Evolutionary conservation across 2,797 vertebrate species (phyloP).

Genomic region (Pseudochirops corinnae): DNA sequence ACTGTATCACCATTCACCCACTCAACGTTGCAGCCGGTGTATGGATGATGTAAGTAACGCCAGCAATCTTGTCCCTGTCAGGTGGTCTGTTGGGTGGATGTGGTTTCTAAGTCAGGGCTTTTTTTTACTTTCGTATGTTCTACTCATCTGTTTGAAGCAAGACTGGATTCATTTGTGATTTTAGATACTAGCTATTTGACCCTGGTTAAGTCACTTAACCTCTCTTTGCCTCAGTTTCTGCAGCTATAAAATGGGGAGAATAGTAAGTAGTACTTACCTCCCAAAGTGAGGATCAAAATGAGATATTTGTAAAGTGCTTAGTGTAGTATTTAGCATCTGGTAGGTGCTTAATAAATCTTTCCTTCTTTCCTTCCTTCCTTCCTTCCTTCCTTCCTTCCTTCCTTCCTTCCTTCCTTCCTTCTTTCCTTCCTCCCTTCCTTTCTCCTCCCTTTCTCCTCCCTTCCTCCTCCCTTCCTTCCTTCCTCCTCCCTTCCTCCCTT

Average conservation of each 20-base stretch:
- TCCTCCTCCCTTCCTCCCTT: no score
- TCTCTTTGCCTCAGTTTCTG: neutral
- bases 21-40: constrained; percentile 96
- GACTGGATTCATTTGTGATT: neutral
- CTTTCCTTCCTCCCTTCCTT: neutral
- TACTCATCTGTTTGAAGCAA: neutral
- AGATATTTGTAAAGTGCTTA: neutral
- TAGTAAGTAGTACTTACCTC: neutral
- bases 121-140: neutral
- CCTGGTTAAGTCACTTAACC: neutral
- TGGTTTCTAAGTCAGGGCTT: neutral
- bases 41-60: constrained; percentile 97
- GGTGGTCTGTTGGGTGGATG: neutral
- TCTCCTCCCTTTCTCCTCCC: neutral
- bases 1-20: constrained; percentile 95
- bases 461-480: neutral
- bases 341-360: neutral
- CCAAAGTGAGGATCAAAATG: neutral
- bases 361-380: neutral
- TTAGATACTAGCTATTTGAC: neutral
- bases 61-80: rapidly evolving
- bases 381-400: no score
- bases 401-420: no score
- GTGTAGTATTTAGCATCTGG: neutral
- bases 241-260: neutral